Conservation (phyloP, 2,797 vertebrate species). For the Manis javanica region DNA sequence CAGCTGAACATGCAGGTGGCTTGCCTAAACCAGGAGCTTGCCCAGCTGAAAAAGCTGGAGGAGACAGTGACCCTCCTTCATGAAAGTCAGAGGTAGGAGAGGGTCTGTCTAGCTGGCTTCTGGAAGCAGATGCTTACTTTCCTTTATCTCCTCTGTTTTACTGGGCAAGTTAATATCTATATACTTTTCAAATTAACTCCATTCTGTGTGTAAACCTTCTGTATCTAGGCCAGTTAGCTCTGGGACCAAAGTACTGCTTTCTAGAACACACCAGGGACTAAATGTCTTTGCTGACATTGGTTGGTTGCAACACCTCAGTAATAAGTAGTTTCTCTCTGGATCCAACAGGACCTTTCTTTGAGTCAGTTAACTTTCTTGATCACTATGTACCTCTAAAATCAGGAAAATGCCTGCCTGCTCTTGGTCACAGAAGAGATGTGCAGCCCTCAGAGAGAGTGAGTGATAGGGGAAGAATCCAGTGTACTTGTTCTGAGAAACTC, state of each 20-base stretch:
- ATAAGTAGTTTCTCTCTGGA: conserved; percentile 4
- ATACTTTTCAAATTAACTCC: conserved; percentile 31
- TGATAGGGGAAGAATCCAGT: conserved; percentile 3
- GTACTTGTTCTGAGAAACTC: not conserved
- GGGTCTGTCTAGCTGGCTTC: not conserved
- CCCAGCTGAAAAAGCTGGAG: conserved; percentile 72
- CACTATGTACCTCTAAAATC: not conserved
- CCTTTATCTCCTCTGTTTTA: conserved; percentile 56
- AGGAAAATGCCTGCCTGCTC: conserved; percentile 49
- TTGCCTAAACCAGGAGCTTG: conserved; percentile 79
- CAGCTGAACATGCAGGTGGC: conserved; percentile 71
- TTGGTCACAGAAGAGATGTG: conserved; percentile 6
- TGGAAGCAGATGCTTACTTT: not conserved
- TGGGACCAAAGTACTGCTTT: conserved; percentile 49
- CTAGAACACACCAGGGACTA: not conserved
- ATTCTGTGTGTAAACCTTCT: conserved; percentile 24
- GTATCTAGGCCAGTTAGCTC: not conserved
- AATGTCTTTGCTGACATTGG: not conserved
- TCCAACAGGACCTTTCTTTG: not conserved
- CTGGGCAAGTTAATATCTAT: conserved; percentile 17
- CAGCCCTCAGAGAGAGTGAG: not conserved
- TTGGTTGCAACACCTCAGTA: conserved; percentile 10
- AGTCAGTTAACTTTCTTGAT: not conserved
- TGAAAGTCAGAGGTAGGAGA: conserved; percentile 80
- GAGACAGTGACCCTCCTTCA: conserved; percentile 78